Percentiles rank a stretch among this genome's conserved stretches.
Evolutionary conservation across 1,140 invertebrate species (phyloP).

Genomic region (Drosophila tani): DNA sequence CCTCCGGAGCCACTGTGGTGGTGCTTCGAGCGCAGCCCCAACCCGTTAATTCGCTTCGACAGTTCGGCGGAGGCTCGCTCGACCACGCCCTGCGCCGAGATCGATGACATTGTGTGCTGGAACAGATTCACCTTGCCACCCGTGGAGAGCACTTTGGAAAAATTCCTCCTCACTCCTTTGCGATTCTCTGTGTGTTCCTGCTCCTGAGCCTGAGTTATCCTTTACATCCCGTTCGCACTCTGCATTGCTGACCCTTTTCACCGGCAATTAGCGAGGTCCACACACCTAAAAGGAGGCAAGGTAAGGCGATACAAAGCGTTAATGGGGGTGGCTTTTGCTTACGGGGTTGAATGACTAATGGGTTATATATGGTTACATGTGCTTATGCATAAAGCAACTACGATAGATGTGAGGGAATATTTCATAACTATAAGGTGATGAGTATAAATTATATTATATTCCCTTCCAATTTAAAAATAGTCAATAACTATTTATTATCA

Average conservation of each 20-base stretch:
- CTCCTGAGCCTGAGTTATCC: conserved; percentile 5
- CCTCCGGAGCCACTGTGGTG: conserved; percentile 85
- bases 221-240: conserved; percentile 32
- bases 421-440: too few species aligned
- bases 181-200: background rate
- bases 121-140: conserved; percentile 83
- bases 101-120: conserved; percentile 85
- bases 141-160: conserved; percentile 20
- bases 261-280: conserved; percentile 20
- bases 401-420: background rate
- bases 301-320: conserved; percentile 14
- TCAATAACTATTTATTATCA: background rate
- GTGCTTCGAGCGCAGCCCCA: conserved; percentile 91
- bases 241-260: conserved; percentile 28
- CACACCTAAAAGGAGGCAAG: conserved; percentile 21
- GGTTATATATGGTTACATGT: background rate
- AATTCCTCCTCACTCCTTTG: background rate
- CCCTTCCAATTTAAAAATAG: too few species aligned
- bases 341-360: conserved; percentile 21
- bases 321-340: conserved; percentile 10
- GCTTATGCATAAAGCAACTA: background rate
- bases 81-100: conserved; percentile 88
- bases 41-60: conserved; percentile 93
- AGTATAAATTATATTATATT: too few species aligned
- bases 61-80: conserved; percentile 95